Evolutionary conservation across 2,113 vertebrate species (phyloP).

Genomic region (Nothocercus julius): DNA sequence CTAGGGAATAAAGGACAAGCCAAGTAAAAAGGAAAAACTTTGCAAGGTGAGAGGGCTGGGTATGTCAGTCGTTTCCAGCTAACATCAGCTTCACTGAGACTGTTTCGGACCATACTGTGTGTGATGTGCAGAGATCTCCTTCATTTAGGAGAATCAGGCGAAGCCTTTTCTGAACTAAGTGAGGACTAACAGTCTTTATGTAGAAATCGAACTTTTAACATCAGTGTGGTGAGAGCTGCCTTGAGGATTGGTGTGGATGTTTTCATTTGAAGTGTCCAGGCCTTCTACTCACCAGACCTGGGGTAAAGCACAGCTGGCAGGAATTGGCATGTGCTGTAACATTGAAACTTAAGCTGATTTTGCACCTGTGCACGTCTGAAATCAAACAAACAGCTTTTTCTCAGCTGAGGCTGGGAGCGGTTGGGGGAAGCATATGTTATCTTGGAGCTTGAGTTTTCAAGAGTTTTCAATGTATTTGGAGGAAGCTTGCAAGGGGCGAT

Average conservation of each 20-base stretch:
- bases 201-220: not conserved
- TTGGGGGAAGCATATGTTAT: not conserved
- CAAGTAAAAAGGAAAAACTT: not conserved
- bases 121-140: not conserved
- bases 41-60: not conserved
- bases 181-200: not conserved
- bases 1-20: not conserved
- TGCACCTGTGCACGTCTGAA: not conserved
- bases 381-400: not conserved
- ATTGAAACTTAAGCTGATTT: not conserved
- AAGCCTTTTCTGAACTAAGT: not conserved
- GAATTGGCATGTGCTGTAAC: fast-evolving
- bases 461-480: not conserved
- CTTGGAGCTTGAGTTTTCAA: not conserved
- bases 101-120: not conserved
- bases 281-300: fast-evolving
- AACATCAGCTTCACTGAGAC: fast-evolving
- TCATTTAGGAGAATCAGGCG: not conserved
- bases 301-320: not conserved
- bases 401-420: not conserved
- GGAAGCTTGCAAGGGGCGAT: not conserved
- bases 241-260: not conserved
- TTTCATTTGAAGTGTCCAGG: not conserved
- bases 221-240: fast-evolving
- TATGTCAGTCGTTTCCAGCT: not conserved